A percentile compares a stretch with the other conserved stretches of the same genome.
These are phyloP conservation scores for Yponomeuta sedellus DNA, from an alignment of 2,888 invertebrate genomes.

Conservation along the genomic window DNA sequence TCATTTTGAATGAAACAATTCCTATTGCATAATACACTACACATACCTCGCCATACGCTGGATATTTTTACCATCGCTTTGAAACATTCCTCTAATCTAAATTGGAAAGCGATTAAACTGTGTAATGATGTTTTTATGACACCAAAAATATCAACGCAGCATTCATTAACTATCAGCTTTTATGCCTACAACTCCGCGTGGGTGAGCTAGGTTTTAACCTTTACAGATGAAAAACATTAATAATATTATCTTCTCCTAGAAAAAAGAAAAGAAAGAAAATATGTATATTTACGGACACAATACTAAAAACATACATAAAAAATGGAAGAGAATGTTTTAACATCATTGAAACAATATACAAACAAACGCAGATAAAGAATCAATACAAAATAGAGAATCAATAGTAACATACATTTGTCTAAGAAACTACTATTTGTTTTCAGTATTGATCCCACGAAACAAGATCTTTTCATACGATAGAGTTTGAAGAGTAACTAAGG, in stretches of 20 bases:
- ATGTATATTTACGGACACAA: too few species aligned
- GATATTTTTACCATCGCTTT: background rate
- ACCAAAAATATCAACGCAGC: background rate
- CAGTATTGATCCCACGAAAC: too few species aligned
- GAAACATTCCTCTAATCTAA: conserved; percentile 3
- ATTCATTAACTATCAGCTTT: background rate
- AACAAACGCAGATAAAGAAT: too few species aligned
- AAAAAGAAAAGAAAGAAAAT: too few species aligned
- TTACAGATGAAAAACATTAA: background rate
- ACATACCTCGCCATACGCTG: background rate
- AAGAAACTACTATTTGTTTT: too few species aligned
- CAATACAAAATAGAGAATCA: too few species aligned
- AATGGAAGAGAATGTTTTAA: too few species aligned
- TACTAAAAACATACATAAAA: too few species aligned
- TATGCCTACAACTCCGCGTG: background rate
- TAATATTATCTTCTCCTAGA: background rate
- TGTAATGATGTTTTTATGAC: background rate
- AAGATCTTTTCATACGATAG: too few species aligned
- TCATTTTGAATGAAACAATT: background rate
- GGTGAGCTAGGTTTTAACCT: background rate
- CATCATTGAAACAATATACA: too few species aligned
- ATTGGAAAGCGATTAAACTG: background rate
- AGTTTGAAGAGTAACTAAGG: too few species aligned
- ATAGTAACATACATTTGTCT: too few species aligned
- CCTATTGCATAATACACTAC: conserved; percentile 10